Conservation (phyloP, 2,113 vertebrate species). For the Epinephelus moara region DNA sequence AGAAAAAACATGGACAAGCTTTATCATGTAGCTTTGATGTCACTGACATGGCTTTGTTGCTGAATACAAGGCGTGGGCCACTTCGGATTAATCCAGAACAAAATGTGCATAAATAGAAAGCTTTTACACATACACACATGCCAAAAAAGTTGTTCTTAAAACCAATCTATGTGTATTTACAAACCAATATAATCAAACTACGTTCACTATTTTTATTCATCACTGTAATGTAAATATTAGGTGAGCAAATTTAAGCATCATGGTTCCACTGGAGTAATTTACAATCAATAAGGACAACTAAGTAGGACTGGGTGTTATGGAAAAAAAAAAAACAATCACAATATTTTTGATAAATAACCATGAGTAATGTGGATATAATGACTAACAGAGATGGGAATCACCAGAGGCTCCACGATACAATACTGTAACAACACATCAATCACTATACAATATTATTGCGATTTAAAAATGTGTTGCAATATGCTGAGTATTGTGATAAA, state of each 20-base stretch:
- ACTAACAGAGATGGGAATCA: too few species aligned
- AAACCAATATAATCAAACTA: background rate
- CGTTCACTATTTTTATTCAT: too few species aligned
- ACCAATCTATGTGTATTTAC: background rate
- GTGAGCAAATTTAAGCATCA: background rate
- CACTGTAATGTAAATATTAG: background rate
- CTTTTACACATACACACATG: background rate
- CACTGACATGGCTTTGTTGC: slow-evolving; percentile 24
- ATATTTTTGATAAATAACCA: too few species aligned
- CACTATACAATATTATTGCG: too few species aligned
- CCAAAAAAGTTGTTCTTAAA: background rate
- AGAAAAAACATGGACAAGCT: slow-evolving; percentile 39
- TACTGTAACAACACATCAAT: too few species aligned
- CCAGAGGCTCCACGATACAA: too few species aligned
- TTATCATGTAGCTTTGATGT: slow-evolving; percentile 49
- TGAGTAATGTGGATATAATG: too few species aligned
- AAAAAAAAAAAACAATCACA: too few species aligned
- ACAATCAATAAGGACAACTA: background rate
- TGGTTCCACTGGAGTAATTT: background rate
- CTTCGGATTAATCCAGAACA: slow-evolving; percentile 14
- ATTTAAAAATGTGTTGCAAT: too few species aligned
- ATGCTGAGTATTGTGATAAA: too few species aligned
- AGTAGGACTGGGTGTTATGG: too few species aligned
- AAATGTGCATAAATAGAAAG: slow-evolving; percentile 25
- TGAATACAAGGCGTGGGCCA: slow-evolving; percentile 6